A percentile compares a stretch with the other conserved stretches of the same genome.
Conservation (phyloP, 2,113 vertebrate genomes). For the Calyptommatus sinebrachiatus region DNA sequence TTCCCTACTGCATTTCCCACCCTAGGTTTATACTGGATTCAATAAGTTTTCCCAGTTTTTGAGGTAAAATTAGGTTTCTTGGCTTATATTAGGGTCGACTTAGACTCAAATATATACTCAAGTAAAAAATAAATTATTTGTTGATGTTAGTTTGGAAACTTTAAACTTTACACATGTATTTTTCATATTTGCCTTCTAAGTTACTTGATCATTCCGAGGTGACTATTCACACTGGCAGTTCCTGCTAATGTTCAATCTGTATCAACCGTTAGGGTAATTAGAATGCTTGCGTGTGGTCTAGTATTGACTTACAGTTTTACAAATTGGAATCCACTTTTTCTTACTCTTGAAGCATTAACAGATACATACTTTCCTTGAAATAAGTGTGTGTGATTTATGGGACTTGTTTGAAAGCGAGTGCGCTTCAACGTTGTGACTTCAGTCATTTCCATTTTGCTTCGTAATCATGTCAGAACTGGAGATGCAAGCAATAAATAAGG, state of each 20-base stretch:
- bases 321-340: not conserved
- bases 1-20: no score
- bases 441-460: not conserved
- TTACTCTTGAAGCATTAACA: not conserved
- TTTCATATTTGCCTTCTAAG: not conserved
- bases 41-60: no score
- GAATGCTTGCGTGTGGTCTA: not conserved
- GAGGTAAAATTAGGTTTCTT: no score
- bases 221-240: no score
- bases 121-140: not conserved
- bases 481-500: constrained; percentile 15
- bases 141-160: not conserved
- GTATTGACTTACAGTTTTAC: not conserved
- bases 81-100: no score
- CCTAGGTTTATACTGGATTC: no score
- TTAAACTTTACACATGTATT: not conserved
- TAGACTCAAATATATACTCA: no score
- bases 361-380: not conserved
- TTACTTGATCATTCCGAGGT: not conserved
- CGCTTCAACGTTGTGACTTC: not conserved
- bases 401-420: not conserved
- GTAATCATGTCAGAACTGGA: constrained; percentile 17
- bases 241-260: no score
- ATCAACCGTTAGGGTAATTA: not conserved
- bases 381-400: not conserved